Conservation (phyloP, 2,888 invertebrate species). For the Isotomurus palustris region DNA sequence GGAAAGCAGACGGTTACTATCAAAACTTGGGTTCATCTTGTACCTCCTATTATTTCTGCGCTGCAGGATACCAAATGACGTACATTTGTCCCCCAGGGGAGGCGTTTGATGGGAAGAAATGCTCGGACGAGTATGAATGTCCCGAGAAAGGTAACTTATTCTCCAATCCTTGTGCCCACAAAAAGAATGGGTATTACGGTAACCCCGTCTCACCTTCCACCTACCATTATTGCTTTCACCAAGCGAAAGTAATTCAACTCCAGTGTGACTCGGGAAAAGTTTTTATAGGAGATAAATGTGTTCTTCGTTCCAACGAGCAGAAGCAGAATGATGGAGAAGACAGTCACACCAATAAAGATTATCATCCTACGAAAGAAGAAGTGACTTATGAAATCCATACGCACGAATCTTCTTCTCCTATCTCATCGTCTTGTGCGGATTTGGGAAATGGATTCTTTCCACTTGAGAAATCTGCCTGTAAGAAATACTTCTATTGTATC, state of each 20-base stretch:
- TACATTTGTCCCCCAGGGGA: slow-evolving; percentile 41
- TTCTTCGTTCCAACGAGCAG: not conserved
- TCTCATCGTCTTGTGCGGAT: slow-evolving; percentile 24
- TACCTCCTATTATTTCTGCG: slow-evolving; percentile 45
- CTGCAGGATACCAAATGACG: slow-evolving; percentile 44
- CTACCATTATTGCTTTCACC: slow-evolving; percentile 43
- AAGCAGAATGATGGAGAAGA: not conserved
- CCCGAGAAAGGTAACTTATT: slow-evolving; percentile 14
- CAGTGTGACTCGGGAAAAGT: slow-evolving; percentile 42
- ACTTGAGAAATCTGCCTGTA: slow-evolving; percentile 30
- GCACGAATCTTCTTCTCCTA: too few species aligned
- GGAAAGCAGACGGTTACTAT: slow-evolving; percentile 43
- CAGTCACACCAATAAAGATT: too few species aligned
- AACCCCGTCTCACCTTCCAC: slow-evolving; percentile 24
- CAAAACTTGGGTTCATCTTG: slow-evolving; percentile 43
- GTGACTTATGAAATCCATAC: too few species aligned
- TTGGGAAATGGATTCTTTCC: slow-evolving; percentile 44
- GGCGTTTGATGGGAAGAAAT: slow-evolving; percentile 40
- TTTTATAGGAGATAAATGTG: slow-evolving; percentile 27
- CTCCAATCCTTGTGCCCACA: slow-evolving; percentile 35
- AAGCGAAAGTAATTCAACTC: slow-evolving; percentile 44
- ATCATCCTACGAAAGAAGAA: too few species aligned
- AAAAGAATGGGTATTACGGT: slow-evolving; percentile 43
- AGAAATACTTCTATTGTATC: slow-evolving; percentile 43
- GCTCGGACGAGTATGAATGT: slow-evolving; percentile 37